Base-by-base conservation (phyloP, 2,797 vertebrate species). In the Chelon auratus region DNA sequence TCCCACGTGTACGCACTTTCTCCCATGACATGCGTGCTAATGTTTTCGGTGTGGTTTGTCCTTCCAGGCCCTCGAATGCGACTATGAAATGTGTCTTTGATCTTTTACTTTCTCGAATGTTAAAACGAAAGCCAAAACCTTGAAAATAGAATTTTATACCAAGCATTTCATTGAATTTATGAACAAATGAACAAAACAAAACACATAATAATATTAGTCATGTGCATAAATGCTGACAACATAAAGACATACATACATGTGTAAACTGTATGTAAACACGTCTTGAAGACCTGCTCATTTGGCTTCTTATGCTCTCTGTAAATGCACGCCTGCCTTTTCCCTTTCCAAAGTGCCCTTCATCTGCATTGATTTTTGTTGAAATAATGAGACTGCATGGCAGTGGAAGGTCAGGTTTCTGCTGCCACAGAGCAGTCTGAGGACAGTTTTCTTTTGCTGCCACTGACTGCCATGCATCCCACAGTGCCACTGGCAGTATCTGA, bases 351-450 rank as follows among this genome's bases (percentile, higher is more conserved):
- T 55, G 87, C 92, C 94, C 95, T 97, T 95, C 91, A 91, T 86
- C 87, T 50, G 78, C 87, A 96, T 97, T 82, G 94, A 95, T 96
- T 95, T 92, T 91, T 91, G 88, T 90, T 94, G 86, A 93, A 94
- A 90, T 90, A 94, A 92, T 88, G 80, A 90, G 88, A 92, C 93
- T 92, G 84, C 74, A 68, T 80, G 87, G 72, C 90, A 87, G 80
- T 78, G 83, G 90, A 87, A 93, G 95, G 93, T 96, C 94, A 89
- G 92, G 84, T 92, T 94, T 92, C 93, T 93, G 77, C 89, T 89
- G 89, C 87, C 88, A 89, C 75, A 84, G 72, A 89, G 78, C 82
- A 74, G 81, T 86, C 75, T 80, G 78, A 80, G 83, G 76, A 71
- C 48, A 42, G 66, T 53, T 61, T 58, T 74, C 71, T 81, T 56